phyloP scores from a whole-genome alignment of 2,888 invertebrate species.

The Xanthia icteritia region DNA sequence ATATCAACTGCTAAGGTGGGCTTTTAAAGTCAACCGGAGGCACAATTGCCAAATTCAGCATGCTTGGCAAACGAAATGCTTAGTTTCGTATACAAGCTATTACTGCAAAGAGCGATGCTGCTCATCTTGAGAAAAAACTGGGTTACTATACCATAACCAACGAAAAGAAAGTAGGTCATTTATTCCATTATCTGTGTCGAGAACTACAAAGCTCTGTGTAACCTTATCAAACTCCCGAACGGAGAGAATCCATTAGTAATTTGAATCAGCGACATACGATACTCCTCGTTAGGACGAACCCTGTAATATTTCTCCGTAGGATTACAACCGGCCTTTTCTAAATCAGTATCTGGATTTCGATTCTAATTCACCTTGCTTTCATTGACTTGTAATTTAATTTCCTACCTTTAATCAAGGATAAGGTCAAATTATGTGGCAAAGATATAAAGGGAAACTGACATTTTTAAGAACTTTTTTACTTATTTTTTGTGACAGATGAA shows the following conservation, averaged over 20 bases:
- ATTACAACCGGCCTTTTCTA: constrained; percentile 32
- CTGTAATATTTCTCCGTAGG: constrained; percentile 20
- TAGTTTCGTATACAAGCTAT: neutral
- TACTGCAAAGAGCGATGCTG: neutral
- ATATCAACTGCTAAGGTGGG: neutral
- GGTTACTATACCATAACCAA: neutral
- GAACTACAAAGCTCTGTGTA: constrained; percentile 48
- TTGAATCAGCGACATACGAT: constrained; percentile 45
- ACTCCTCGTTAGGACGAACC: constrained; percentile 9
- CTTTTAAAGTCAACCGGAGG: neutral
- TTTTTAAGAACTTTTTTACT: neutral
- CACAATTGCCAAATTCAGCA: neutral
- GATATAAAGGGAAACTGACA: neutral
- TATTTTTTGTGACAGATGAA: neutral
- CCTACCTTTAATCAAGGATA: constrained; percentile 38
- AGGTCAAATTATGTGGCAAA: constrained; percentile 7
- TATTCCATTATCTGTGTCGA: constrained; percentile 11
- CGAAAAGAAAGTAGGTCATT: constrained; percentile 5
- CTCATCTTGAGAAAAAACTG: neutral
- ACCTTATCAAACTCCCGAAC: constrained; percentile 27
- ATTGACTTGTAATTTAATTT: constrained; percentile 44
- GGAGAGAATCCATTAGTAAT: constrained; percentile 54
- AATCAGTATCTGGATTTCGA: constrained; percentile 14
- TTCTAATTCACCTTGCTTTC: constrained; percentile 17
- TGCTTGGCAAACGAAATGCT: neutral